Conservation (phyloP, 2,888 invertebrate species). For the Morpho helenor region DNA sequence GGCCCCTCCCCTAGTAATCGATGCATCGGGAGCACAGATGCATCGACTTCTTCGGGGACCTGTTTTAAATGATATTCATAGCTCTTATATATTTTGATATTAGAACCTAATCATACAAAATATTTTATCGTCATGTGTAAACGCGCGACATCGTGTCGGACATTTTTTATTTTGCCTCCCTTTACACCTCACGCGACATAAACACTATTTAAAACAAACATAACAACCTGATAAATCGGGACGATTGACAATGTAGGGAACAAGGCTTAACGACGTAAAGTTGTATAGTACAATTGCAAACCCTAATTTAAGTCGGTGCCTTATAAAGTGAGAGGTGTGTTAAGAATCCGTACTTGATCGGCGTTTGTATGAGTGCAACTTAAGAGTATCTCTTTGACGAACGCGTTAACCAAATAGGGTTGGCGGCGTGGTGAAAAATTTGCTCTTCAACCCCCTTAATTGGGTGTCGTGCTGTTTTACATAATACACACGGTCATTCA, state of each 20-base stretch:
- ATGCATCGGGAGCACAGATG: too few relatives aligned
- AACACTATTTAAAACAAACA: constrained; percentile 40
- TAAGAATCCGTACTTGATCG: constrained; percentile 73
- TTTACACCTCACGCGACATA: constrained; percentile 25
- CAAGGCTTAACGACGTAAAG: constrained; percentile 47
- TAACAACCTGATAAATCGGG: constrained; percentile 54
- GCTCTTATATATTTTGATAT: too few relatives aligned
- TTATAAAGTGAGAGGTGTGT: constrained; percentile 65
- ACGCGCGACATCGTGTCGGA: constrained; percentile 5
- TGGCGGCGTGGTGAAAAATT: constrained; percentile 69
- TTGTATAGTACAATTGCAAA: constrained; percentile 65
- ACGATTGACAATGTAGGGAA: constrained; percentile 53
- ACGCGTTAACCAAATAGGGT: constrained; percentile 71
- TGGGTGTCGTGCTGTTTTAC: constrained; percentile 64
- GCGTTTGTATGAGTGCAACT: constrained; percentile 72
- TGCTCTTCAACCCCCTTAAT: constrained; percentile 73
- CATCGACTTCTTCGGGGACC: too few relatives aligned
- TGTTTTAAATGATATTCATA: too few relatives aligned
- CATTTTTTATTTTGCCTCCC: background rate
- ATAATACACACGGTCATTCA: constrained; percentile 29
- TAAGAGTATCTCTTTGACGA: constrained; percentile 63
- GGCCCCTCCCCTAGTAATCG: too few relatives aligned
- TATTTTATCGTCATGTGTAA: too few relatives aligned
- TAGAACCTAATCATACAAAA: too few relatives aligned
- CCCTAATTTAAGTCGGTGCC: constrained; percentile 75